A percentile compares a stretch with the other conserved stretches of the same genome.
Evolutionary conservation across 1,140 invertebrate genomes (phyloP).

Genomic region (Temnothorax nylanderi): DNA sequence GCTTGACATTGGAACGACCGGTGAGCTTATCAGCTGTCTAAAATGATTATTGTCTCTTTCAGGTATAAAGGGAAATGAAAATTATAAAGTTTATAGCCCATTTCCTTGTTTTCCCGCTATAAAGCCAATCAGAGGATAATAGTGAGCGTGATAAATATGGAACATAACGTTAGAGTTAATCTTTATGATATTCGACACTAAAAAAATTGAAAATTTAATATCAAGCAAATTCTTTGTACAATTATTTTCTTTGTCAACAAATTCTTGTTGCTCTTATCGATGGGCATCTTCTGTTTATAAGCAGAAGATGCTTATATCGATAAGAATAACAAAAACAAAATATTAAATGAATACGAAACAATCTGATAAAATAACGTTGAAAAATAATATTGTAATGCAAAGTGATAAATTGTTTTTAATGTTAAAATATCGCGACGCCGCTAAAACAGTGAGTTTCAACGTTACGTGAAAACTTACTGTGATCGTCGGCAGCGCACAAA

Average conservation of each 20-base stretch:
- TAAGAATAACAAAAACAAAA: conserved; percentile 17
- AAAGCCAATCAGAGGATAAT: conserved; percentile 1
- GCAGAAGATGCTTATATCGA: neutral
- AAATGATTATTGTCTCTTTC: conserved; percentile 43
- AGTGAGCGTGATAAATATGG: neutral
- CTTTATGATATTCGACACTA: neutral
- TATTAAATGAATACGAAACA: conserved; percentile 21
- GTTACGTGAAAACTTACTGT: conserved; percentile 89
- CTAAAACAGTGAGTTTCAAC: neutral
- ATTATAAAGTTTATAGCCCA: conserved; percentile 2
- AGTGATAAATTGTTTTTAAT: neutral
- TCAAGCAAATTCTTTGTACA: neutral
- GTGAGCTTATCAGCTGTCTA: conserved; percentile 37
- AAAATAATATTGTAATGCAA: neutral
- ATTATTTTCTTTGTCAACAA: neutral
- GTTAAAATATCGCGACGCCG: neutral
- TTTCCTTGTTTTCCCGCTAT: neutral
- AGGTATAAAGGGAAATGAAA: conserved; percentile 15
- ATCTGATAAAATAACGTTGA: conserved; percentile 1
- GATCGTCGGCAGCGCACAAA: conserved; percentile 97
- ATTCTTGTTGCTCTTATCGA: neutral
- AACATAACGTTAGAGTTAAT: neutral
- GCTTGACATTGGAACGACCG: conserved; percentile 22
- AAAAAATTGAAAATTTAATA: neutral
- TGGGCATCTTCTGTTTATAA: neutral